phyloP scores from a whole-genome alignment of 2,888 invertebrate genomes.

The Eilema caniola region DNA sequence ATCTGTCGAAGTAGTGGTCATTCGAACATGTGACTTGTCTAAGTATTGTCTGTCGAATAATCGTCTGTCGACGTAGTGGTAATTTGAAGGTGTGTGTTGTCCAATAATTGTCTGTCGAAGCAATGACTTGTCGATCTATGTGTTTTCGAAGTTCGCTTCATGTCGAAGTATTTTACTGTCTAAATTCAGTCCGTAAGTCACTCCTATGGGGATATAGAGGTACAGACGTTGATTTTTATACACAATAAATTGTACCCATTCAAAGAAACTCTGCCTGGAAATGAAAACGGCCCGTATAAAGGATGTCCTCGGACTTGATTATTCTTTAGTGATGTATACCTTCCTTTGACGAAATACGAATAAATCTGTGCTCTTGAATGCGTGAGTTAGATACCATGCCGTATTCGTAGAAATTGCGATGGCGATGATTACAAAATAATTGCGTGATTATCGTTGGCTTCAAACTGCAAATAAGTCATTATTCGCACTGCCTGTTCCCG shows the following conservation, averaged over 20 bases:
- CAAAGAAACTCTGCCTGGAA: background rate
- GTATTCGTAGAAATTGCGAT: constrained; percentile 42
- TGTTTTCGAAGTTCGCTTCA: too few relatives aligned
- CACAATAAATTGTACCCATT: background rate
- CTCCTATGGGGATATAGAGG: background rate
- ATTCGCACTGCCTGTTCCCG: constrained; percentile 43
- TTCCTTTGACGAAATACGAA: background rate
- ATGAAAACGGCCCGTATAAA: constrained; percentile 3
- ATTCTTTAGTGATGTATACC: background rate
- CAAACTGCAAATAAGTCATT: constrained; percentile 38
- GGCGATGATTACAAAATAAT: constrained; percentile 49
- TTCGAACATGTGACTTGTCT: too few relatives aligned
- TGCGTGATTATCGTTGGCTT: constrained; percentile 46
- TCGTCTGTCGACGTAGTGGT: too few relatives aligned
- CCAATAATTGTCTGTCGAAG: too few relatives aligned
- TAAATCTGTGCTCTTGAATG: background rate
- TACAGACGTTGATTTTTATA: background rate
- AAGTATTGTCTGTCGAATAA: too few relatives aligned
- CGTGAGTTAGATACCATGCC: constrained; percentile 6
- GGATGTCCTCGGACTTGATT: background rate
- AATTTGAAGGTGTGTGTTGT: too few relatives aligned
- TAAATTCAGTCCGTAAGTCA: too few relatives aligned
- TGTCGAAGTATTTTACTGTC: too few relatives aligned
- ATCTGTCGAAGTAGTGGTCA: too few relatives aligned
- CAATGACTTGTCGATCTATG: too few relatives aligned